A percentile compares a stretch with the other conserved stretches of the same genome.
Conservation (phyloP, 2,797 vertebrate genomes). For the Botia almorhae region DNA sequence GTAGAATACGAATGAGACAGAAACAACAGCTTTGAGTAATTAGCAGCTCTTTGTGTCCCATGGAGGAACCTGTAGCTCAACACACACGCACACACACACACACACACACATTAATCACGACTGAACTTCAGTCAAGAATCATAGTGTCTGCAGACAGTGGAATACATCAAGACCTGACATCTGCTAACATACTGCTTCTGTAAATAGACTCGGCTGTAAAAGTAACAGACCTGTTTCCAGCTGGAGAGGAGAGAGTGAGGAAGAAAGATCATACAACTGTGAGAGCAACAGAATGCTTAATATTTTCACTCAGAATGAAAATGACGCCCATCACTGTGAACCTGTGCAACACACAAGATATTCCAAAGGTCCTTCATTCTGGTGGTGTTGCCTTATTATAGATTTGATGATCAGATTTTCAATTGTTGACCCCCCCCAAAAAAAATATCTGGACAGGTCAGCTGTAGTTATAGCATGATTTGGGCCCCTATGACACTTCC, state of each 20-base stretch:
- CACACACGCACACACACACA: background rate
- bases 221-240: background rate
- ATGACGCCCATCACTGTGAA: no score
- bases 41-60: constrained; percentile 61
- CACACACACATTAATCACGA: constrained; percentile 23
- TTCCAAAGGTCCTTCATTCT: no score
- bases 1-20: constrained; percentile 68
- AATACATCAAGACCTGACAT: constrained; percentile 28
- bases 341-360: no score
- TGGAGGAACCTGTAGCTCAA: constrained; percentile 53
- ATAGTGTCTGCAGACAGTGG: constrained; percentile 38
- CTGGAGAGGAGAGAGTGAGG: background rate
- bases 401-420: no score
- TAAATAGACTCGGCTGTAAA: constrained; percentile 14
- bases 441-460: no score
- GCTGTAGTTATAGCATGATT: no score
- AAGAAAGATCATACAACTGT: no score
- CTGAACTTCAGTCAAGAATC: constrained; percentile 35
- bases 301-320: no score
- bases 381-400: no score
- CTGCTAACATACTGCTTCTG: background rate
- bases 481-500: no score
- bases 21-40: constrained; percentile 68
- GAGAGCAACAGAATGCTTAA: no score
- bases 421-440: no score